Evolutionary conservation across 35 echinoderm and acorn worm species (phyloP).

Genomic region (Hemicentrotus pulcherrimus): DNA sequence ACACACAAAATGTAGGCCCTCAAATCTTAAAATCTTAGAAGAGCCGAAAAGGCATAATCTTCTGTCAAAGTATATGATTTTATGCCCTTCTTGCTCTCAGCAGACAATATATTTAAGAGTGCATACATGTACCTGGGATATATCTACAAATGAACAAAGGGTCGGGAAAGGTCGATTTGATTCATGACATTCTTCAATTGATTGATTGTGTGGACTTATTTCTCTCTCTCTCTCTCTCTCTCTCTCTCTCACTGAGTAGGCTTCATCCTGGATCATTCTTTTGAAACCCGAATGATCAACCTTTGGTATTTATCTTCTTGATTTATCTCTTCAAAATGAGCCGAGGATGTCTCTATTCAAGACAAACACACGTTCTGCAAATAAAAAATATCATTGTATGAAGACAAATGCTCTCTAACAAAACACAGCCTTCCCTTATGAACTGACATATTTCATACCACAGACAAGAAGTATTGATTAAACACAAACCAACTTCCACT

Average conservation of each 20-base stretch:
- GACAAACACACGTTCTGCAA: background rate
- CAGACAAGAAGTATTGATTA: background rate
- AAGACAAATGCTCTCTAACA: background rate
- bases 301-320: background rate
- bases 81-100: too few relatives aligned
- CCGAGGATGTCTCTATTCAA: background rate
- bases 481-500: background rate
- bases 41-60: too few relatives aligned
- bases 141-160: background rate
- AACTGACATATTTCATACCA: background rate
- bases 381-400: background rate
- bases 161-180: background rate
- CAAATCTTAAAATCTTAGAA: too few relatives aligned
- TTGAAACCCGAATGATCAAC: background rate
- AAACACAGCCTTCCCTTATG: background rate
- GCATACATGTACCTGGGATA: background rate
- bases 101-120: too few relatives aligned
- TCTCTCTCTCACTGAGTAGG: background rate
- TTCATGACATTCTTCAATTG: background rate
- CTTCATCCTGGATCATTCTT: background rate
- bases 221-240: background rate
- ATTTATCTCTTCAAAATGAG: background rate
- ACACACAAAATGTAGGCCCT: too few relatives aligned
- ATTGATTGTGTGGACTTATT: background rate
- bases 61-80: too few relatives aligned